These are phyloP conservation scores for Cladopsammia gracilis DNA, from an alignment of 64 coral and sea anemone species.

Conservation along the genomic window DNA sequence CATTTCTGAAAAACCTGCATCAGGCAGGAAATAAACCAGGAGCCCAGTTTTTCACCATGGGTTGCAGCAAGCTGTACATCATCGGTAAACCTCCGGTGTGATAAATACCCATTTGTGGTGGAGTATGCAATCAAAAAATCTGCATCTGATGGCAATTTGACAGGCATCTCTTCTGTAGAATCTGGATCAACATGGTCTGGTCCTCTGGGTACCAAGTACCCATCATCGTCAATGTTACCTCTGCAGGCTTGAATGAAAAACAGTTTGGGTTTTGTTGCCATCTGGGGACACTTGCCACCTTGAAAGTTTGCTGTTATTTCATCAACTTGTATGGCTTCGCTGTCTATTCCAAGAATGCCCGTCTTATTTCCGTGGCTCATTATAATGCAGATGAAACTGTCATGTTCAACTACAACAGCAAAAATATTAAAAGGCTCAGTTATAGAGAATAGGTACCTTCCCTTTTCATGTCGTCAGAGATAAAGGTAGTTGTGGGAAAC, in stretches of 20 bases:
- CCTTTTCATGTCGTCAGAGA: no score
- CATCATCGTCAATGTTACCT: conserved; percentile 75
- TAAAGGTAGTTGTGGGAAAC: no score
- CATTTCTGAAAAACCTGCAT: conserved; percentile 64
- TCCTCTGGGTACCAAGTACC: conserved; percentile 49
- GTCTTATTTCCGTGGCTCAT: conserved; percentile 83
- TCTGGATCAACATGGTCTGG: conserved; percentile 11
- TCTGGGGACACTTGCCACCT: conserved; percentile 57
- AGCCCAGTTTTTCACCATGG: conserved; percentile 23
- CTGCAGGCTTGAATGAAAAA: conserved; percentile 92
- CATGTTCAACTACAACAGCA: conserved; percentile 56
- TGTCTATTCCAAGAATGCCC: conserved; percentile 66
- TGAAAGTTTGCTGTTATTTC: conserved; percentile 73
- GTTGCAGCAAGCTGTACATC: neutral
- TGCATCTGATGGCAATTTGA: conserved; percentile 84
- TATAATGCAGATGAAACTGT: conserved; percentile 82
- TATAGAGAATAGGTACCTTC: no score
- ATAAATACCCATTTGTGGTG: conserved; percentile 75
- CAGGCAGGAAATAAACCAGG: conserved; percentile 89
- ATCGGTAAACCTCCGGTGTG: conserved; percentile 63
- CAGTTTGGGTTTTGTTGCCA: conserved; percentile 87
- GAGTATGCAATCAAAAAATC: conserved; percentile 91
- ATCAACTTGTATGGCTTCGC: conserved; percentile 64
- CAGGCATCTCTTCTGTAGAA: conserved; percentile 62
- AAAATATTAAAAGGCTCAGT: neutral